A percentile compares a stretch with the other conserved stretches of the same genome.
phyloP scores from a whole-genome alignment of 2,797 vertebrate species.

The Poecile montanus region DNA sequence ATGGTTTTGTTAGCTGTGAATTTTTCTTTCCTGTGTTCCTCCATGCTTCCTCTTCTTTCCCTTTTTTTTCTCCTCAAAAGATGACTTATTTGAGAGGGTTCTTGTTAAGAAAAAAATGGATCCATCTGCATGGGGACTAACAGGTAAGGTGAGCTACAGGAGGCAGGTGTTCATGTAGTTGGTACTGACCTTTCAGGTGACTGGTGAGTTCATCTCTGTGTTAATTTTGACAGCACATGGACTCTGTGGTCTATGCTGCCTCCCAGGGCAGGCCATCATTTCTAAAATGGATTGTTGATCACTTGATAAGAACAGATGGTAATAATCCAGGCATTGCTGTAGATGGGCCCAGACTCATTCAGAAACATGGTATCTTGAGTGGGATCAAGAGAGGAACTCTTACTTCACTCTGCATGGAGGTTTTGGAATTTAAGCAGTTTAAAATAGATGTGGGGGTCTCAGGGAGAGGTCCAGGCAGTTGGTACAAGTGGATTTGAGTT shows the following conservation, averaged over 20 bases:
- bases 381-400: not conserved
- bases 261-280: not conserved
- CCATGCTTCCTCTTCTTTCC: not conserved
- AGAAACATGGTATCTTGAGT: not conserved
- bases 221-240: rapidly evolving
- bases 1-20: conserved; percentile 23
- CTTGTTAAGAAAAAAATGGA: not conserved
- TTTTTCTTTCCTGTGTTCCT: conserved; percentile 29
- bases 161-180: not conserved
- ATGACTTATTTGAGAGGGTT: not conserved
- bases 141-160: not conserved
- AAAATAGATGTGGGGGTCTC: not conserved
- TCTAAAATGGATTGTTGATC: not conserved
- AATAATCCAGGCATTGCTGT: not conserved
- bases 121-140: not conserved
- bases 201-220: not conserved
- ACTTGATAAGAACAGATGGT: not conserved
- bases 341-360: not conserved
- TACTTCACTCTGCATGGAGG: not conserved
- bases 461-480: not conserved
- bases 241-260: not conserved
- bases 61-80: not conserved
- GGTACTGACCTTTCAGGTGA: not conserved
- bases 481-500: not conserved
- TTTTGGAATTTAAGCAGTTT: not conserved